Evolutionary conservation across 2,888 invertebrate genomes (phyloP).

Genomic region (Tachina grossa): DNA sequence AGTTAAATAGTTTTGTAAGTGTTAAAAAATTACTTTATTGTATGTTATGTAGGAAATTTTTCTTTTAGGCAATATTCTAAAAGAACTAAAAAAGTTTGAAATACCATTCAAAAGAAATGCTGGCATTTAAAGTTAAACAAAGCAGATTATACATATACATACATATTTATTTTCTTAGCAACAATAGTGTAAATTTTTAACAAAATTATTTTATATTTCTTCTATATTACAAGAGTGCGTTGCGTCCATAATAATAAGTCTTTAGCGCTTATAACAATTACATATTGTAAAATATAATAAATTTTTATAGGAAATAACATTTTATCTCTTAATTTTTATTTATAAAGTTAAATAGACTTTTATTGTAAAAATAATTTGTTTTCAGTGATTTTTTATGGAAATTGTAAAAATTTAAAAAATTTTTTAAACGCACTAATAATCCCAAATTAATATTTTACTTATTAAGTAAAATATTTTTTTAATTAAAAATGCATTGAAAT

Average conservation of each 20-base stretch:
- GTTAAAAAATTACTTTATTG: neutral
- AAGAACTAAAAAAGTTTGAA: neutral
- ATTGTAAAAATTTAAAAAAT: too few species aligned
- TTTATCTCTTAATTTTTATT: neutral
- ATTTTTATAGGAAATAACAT: slow-evolving; percentile 12
- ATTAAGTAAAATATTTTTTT: slow-evolving; percentile 27
- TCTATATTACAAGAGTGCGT: slow-evolving; percentile 49
- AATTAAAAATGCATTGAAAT: too few species aligned
- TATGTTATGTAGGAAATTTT: slow-evolving; percentile 23
- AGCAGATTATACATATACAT: neutral
- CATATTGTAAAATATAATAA: slow-evolving; percentile 30
- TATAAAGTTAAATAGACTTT: neutral
- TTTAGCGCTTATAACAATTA: slow-evolving; percentile 61
- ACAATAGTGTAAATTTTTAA: slow-evolving; percentile 2
- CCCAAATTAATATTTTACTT: neutral
- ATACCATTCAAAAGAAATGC: slow-evolving; percentile 4
- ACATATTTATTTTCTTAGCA: neutral
- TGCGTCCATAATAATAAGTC: slow-evolving; percentile 67
- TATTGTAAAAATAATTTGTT: neutral
- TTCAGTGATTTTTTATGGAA: too few species aligned
- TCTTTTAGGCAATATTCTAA: neutral
- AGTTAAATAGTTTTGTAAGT: slow-evolving; percentile 17
- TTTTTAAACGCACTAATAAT: too few species aligned
- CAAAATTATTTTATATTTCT: neutral
- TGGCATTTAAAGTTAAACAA: neutral